Base-by-base conservation (phyloP, 2,888 invertebrate species). In the Bellardia bayeri region DNA sequence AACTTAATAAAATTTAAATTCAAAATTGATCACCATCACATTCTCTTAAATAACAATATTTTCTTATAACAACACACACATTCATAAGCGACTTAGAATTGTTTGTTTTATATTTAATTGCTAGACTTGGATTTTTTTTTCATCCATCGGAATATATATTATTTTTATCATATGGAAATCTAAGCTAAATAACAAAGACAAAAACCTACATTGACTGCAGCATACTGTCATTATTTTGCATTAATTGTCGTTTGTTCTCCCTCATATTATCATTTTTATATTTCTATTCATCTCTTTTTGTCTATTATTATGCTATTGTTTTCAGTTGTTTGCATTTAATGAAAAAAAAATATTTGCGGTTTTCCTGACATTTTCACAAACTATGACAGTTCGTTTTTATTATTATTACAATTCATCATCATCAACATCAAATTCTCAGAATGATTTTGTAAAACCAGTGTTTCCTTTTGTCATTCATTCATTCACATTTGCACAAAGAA, bases 291-390 rank as follows among this genome's bases (percentile, higher is more conserved):
- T 72, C 13, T 78, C 6, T 42, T 80, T 63, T 71, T 51, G 13
- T 69, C 40, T 49, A 79, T 69, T 79, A 37, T 79, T 64, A 42
- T 84, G 68, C 80, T 63, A 75, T 85, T 75, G 85, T 87, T 80
- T 82, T 81, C 71, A 71, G 58, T 78, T 81, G 64, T 87, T 80
- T 81, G 69, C 33, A 42, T 85, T 71, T 85, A 79, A 87, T 85
- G 75, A 87, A 82, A 82, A 78, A 75, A 58, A 61, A 58, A 16
- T 82, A 71, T 81, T 75, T 81, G 85, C 74, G 85, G 82, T 85
- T 85, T 87, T 85, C 69, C 87, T 87, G 71, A 79, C 69, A 82
- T 87, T 82, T 86, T 37, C 16, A 63, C 45, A 75, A 80, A 80
- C 80, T 81, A 69, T 81, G 80, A 81, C 75, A 85, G 81, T 80